Conservation (phyloP, 2,113 vertebrate species). For the Panthera uncia region DNA sequence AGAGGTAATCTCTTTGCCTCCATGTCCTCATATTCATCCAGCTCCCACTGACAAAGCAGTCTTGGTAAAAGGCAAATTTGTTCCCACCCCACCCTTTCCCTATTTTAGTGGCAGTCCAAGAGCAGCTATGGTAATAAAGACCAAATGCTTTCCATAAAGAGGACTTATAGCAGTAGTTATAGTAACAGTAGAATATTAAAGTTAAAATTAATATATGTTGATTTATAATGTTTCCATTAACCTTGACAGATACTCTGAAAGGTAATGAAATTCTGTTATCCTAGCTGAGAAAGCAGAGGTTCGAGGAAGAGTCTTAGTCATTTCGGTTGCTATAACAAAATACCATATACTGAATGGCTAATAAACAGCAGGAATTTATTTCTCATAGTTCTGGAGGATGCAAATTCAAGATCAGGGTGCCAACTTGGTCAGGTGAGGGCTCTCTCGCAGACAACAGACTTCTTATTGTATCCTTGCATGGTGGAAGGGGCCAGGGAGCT, state of each 20-base stretch:
- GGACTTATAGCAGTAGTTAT: neutral
- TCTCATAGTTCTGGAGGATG: neutral
- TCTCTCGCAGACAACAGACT: neutral
- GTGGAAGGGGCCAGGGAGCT: neutral
- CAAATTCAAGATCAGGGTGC: neutral
- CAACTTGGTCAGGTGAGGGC: neutral
- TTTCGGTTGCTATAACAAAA: neutral
- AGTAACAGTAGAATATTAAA: neutral
- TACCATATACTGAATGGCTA: neutral
- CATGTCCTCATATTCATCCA: neutral
- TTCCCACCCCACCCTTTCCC: neutral
- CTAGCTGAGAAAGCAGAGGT: neutral
- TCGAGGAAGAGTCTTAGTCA: neutral
- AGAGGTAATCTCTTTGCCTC: neutral
- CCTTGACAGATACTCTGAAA: neutral
- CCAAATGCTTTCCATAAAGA: neutral
- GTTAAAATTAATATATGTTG: neutral
- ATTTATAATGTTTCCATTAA: constrained; percentile 9
- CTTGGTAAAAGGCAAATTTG: neutral
- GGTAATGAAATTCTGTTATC: neutral
- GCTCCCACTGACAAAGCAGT: neutral
- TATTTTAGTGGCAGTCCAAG: neutral
- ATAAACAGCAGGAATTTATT: neutral
- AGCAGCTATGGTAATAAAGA: neutral
- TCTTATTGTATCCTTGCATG: neutral